These are phyloP conservation scores for Formicarius rufipectus DNA, from an alignment of 2,113 vertebrate species.

Conservation along the genomic window DNA sequence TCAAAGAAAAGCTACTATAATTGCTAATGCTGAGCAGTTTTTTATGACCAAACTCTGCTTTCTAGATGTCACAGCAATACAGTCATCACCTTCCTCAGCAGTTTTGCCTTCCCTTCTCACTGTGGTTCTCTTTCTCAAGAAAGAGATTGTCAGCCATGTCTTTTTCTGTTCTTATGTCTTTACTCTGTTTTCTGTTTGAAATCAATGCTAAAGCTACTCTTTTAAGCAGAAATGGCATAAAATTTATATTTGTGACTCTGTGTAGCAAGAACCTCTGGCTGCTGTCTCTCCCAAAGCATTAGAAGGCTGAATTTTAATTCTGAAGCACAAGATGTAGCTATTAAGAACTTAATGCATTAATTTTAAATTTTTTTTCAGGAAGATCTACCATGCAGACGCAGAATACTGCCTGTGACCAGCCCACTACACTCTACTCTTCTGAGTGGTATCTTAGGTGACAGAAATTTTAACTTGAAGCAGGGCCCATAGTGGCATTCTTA, in stretches of 20 bases:
- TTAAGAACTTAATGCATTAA: not conserved
- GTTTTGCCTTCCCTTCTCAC: slow-evolving; percentile 42
- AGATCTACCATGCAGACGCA: not conserved
- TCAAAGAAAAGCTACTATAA: slow-evolving; percentile 43
- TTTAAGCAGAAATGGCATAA: not conserved
- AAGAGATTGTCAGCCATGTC: not conserved
- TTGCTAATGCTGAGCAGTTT: slow-evolving; percentile 45
- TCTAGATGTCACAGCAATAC: slow-evolving; percentile 38
- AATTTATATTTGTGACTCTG: not conserved
- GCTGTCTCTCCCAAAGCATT: not conserved
- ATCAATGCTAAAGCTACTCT: not conserved
- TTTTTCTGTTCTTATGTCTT: not conserved
- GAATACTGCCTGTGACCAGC: not conserved
- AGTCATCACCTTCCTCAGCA: slow-evolving; percentile 27
- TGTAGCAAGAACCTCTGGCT: not conserved
- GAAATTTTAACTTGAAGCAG: not conserved
- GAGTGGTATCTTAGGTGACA: not conserved
- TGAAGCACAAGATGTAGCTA: not conserved
- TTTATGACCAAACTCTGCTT: slow-evolving; percentile 22
- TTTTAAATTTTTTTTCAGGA: not conserved
- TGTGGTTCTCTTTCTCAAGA: not conserved
- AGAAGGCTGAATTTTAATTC: not conserved
- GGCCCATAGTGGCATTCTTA: not conserved
- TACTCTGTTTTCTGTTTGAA: not conserved
- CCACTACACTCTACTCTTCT: not conserved